Evolutionary conservation across 2,888 invertebrate genomes (phyloP), one percentile per base, ranked within the genome.

Genomic region (Patella caerulea): DNA sequence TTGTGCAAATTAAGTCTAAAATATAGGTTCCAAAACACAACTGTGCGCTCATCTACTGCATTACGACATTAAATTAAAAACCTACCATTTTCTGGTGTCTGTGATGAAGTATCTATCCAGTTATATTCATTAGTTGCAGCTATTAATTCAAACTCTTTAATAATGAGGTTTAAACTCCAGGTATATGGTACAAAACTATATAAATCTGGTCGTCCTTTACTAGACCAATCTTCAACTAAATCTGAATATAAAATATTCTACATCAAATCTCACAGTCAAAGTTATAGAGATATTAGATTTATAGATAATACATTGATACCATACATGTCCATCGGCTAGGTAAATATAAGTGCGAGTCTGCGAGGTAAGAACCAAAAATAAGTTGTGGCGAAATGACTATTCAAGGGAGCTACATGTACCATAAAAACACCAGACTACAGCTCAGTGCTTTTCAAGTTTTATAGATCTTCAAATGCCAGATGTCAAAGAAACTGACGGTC

Each of bases 51-150:
- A 12, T 0, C 74, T 29, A 17, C 29, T 24, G 24, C 34, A 9
- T 2, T n/a, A 19, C 15, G 0, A 72, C 34, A 24, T 1, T 24
- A 69, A 14, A 45, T 7, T 5, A 24, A 76, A 56, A 19, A 86
- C 88, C 86, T 88, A 92, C 97, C 95, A 92, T 98, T 98, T 92
- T 98, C 98, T 91, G 97, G 97, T 87, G 97, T 96, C 74, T 97
- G 96, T 52, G 97, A 97, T 76, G 97, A 97, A 88, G 98, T 98
- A 92, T 99, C 99, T 84, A 99, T 96, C 99, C 99, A 99, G 92
- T 99, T 99, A 92, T 96, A 96, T 91, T 99, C 97, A 92, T 99
- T 99, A 88, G 97, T 95, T 19, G 97, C 93, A 70, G 97, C 96
- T 1, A 98, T 94, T 19, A 99, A 93, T 92, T 99, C 98, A 92